These are phyloP conservation scores for Podarcis raffonei DNA, from an alignment of 2,113 vertebrate genomes.

Conservation along the genomic window DNA sequence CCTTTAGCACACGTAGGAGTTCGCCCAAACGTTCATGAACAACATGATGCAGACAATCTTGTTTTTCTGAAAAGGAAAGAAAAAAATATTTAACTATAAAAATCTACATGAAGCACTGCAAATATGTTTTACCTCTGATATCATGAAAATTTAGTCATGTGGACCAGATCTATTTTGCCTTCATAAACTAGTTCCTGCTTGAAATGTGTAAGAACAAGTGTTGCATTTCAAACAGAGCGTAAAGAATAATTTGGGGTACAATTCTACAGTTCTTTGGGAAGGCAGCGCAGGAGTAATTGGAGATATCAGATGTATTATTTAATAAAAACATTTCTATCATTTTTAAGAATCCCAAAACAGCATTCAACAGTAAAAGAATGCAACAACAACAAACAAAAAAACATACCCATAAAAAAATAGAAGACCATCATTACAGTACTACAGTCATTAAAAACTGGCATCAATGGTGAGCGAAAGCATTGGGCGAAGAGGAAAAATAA, in stretches of 20 bases:
- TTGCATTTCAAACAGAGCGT: neutral
- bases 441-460: no score
- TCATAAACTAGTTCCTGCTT: neutral
- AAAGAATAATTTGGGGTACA: neutral
- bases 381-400: no score
- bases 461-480: no score
- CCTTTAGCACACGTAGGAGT: conserved; percentile 88
- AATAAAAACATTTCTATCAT: no score
- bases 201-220: neutral
- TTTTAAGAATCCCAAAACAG: no score
- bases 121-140: neutral
- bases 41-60: conserved; percentile 87
- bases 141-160: neutral
- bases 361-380: no score
- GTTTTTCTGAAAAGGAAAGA: conserved; percentile 80
- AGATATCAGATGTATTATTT: no score
- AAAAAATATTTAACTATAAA: conserved; percentile 21
- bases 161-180: neutral
- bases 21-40: conserved; percentile 92
- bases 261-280: neutral
- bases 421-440: no score
- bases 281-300: no score
- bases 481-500: no score
- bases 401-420: no score
- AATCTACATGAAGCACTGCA: neutral